Percentiles rank a stretch among this genome's conserved stretches.
phyloP scores from a whole-genome alignment of 2,888 invertebrate species.

The Clistopyga incitator region DNA sequence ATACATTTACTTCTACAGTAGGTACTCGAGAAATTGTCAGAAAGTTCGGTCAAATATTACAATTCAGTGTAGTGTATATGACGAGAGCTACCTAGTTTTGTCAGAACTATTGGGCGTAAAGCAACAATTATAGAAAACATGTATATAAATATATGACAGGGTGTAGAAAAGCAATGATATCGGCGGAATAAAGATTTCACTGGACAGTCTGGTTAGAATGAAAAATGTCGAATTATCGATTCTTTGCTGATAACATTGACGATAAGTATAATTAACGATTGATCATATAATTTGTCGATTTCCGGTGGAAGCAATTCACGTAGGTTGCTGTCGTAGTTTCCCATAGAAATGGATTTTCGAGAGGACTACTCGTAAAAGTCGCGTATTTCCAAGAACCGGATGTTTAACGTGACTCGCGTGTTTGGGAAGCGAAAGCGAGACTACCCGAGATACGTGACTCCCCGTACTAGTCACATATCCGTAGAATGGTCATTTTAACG shows the following conservation, averaged over 20 bases:
- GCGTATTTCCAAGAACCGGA: slow-evolving; percentile 41
- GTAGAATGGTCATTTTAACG: slow-evolving; percentile 61
- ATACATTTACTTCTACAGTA: not conserved
- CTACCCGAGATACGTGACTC: slow-evolving; percentile 59
- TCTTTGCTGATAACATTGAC: not conserved
- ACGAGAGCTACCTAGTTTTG: not conserved
- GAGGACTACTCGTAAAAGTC: slow-evolving; percentile 54
- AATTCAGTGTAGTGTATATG: not conserved
- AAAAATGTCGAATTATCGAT: not conserved
- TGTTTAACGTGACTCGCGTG: slow-evolving; percentile 51
- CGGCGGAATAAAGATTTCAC: too few relatives aligned
- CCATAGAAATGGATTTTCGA: slow-evolving; percentile 45
- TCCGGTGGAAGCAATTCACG: slow-evolving; percentile 4
- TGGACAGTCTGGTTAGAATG: too few relatives aligned
- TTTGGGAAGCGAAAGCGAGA: slow-evolving; percentile 11
- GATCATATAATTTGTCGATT: not conserved
- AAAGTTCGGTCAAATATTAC: not conserved
- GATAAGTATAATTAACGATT: not conserved
- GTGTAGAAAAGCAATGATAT: too few relatives aligned
- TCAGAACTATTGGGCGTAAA: not conserved
- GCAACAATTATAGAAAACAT: not conserved
- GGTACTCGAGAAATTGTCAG: not conserved
- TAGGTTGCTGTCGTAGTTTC: slow-evolving; percentile 31
- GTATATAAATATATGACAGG: not conserved
- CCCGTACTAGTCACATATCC: slow-evolving; percentile 32